These are phyloP conservation scores for Melinaea menophilus DNA, from an alignment of 2,888 invertebrate genomes.

Conservation along the genomic window DNA sequence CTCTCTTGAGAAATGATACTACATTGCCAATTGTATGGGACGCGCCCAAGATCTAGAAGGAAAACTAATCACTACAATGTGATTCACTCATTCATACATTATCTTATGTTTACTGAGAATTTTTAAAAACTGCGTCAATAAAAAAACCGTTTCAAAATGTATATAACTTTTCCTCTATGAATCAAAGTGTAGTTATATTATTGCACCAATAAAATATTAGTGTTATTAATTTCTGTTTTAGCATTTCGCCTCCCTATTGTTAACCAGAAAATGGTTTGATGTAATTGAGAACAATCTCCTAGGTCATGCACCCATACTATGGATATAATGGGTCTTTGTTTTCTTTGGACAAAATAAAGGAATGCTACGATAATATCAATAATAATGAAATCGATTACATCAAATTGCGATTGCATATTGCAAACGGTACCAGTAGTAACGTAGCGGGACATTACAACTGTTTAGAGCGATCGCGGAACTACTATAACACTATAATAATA, in stretches of 20 bases:
- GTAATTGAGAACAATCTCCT: slow-evolving; percentile 30
- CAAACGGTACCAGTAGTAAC: slow-evolving; percentile 61
- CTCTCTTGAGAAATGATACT: slow-evolving; percentile 67
- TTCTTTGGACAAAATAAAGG: slow-evolving; percentile 36
- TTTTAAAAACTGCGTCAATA: no score
- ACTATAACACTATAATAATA: slow-evolving; percentile 28
- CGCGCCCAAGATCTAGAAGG: slow-evolving; percentile 15
- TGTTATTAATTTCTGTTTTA: no score
- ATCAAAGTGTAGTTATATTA: no score
- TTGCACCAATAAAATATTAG: no score
- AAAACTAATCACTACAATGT: slow-evolving; percentile 2
- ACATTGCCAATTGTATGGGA: slow-evolving; percentile 43
- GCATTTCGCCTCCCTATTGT: no score
- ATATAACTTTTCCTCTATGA: no score
- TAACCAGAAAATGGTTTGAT: neutral
- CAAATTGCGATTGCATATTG: slow-evolving; percentile 47
- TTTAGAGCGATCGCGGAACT: slow-evolving; percentile 47
- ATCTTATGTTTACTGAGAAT: neutral
- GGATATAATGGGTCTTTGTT: slow-evolving; percentile 13
- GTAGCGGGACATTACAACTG: slow-evolving; percentile 62
- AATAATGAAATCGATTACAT: slow-evolving; percentile 47
- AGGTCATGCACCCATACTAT: neutral
- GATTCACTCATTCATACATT: neutral
- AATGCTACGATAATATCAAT: slow-evolving; percentile 34
- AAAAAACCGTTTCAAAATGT: no score